Evolutionary conservation across 1,140 invertebrate species (phyloP), one percentile per base, ranked within the genome.

Genomic region (Mamestra configurata): DNA sequence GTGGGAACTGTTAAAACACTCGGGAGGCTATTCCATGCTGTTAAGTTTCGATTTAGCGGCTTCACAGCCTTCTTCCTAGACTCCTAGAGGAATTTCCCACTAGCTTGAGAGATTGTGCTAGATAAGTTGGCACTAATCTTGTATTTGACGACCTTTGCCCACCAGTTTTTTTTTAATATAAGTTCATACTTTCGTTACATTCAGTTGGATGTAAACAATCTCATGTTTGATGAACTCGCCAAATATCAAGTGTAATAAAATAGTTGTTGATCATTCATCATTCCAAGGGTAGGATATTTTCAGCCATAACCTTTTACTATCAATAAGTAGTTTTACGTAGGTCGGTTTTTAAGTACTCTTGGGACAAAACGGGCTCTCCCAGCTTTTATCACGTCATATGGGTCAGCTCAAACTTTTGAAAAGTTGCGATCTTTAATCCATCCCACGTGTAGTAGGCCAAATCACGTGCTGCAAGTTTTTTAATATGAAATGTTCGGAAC

Each of bases 351-450:
- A 57, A 57, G 53, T 57, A 57, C 53, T 22, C 53, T 4, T 2
- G 53, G 53, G 53, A 57, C 22, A 24, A 27, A 27, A 24, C 22
- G 0, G 53, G 22, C 27, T 5, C 53, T 22, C 22, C 13, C 53
- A 57, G 22, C 22, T 57, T 57, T 57, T 57, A 57, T 57, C 53
- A 57, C 22, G 22, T 24, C 11, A 57, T 57, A 24, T 11, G 53
- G 20, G 53, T 24, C 53, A 57, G 10, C 20, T 18, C 27, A 57
- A n/a, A 57, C 53, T 57, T 57, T 15, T 22, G 13, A 27, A 57
- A 57, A 57, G 53, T 57, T 57, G 8, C 53, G 22, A 57, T 57
- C 53, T 57, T 57, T 57, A 24, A 57, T 22, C 22, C 53, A 15
- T 57, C 22, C 20, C 22, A 57, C 53, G 53, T 57, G 13, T 13